phyloP scores from a whole-genome alignment of 2,888 invertebrate species.

The Pyrgus malvae region DNA sequence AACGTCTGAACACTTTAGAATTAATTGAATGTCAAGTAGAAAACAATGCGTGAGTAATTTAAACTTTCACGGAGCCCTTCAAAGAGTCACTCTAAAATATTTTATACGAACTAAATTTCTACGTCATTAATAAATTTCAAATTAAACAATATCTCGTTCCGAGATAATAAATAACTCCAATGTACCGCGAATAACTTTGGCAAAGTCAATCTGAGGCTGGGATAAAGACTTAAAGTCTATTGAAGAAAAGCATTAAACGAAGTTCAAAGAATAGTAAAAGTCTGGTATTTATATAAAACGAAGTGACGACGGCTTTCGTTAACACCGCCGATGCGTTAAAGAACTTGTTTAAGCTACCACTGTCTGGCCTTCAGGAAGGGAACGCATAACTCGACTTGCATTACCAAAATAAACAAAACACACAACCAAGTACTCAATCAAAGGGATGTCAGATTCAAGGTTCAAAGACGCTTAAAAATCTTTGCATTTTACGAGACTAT shows the following conservation, averaged over 20 bases:
- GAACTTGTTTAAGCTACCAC: not conserved
- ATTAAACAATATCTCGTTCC: slow-evolving; percentile 8
- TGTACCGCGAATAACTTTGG: not conserved
- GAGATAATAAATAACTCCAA: not conserved
- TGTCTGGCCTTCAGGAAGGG: not conserved
- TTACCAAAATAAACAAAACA: slow-evolving; percentile 4
- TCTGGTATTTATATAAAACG: no score
- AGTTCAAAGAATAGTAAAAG: no score
- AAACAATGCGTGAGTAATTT: slow-evolving; percentile 3
- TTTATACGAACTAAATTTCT: slow-evolving; percentile 1
- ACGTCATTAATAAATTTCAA: slow-evolving; percentile 1
- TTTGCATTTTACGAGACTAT: slow-evolving; percentile 5
- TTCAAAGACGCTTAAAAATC: not conserved
- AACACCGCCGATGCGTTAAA: not conserved
- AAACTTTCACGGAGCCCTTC: slow-evolving; percentile 2
- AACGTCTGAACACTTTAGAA: not conserved
- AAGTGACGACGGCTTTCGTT: not conserved
- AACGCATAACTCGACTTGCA: slow-evolving; percentile 2
- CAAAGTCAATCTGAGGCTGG: not conserved
- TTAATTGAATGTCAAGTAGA: slow-evolving; percentile 8
- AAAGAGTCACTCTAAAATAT: not conserved
- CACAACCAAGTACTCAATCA: not conserved
- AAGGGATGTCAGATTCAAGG: not conserved
- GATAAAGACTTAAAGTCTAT: not conserved
- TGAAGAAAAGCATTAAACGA: not conserved